A percentile compares a stretch with the other conserved stretches of the same genome.
phyloP scores from a whole-genome alignment of 2,888 invertebrate species.

The Acrobasis repandana region DNA sequence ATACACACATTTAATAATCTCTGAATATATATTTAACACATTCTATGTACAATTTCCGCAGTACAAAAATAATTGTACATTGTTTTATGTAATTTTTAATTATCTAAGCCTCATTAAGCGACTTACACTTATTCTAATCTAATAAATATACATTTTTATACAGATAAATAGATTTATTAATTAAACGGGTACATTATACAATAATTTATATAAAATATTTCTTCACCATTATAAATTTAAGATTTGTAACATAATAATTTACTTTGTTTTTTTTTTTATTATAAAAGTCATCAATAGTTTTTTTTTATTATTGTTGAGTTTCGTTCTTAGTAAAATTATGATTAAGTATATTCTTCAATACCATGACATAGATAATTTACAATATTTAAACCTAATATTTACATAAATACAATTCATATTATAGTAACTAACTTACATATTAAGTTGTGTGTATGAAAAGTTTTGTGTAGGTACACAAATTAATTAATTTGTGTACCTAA shows the following conservation, averaged over 20 bases:
- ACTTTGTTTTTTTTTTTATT: no score
- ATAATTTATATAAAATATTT: no score
- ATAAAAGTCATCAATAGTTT: no score
- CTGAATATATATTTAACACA: constrained; percentile 41
- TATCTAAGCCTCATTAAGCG: constrained; percentile 42
- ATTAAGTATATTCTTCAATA: no score
- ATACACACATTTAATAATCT: constrained; percentile 40
- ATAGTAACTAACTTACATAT: background rate
- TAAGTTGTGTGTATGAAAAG: no score
- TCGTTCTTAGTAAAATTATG: no score
- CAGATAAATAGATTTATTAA: background rate
- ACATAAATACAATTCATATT: background rate
- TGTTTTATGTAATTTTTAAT: constrained; percentile 20
- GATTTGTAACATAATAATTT: no score
- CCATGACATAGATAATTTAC: background rate
- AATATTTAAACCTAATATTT: background rate
- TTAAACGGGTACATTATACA: constrained; percentile 35
- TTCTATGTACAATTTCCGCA: constrained; percentile 39
- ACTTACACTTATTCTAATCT: constrained; percentile 23
- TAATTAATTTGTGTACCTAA: no score
- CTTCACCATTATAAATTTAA: no score
- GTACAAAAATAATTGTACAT: constrained; percentile 63
- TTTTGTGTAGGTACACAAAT: no score
- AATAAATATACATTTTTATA: background rate
- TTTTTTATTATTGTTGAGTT: no score